phyloP scores from a whole-genome alignment of 2,797 vertebrate genomes.

The Halcyon leucocephala region DNA sequence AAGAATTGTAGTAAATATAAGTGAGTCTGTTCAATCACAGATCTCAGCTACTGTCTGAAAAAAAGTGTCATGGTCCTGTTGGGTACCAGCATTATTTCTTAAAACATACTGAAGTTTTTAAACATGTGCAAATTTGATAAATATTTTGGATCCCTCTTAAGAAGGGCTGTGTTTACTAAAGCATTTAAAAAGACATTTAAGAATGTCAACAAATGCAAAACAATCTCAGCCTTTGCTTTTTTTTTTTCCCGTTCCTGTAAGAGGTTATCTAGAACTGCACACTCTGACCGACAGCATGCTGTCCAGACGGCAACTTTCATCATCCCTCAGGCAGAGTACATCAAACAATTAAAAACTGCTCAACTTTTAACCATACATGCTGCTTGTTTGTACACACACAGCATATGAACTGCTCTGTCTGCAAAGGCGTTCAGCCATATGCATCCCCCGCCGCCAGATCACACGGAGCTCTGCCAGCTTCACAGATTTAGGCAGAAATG shows the following conservation, averaged over 20 bases:
- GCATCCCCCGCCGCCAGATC: not conserved
- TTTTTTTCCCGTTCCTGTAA: not conserved
- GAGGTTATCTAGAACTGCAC: not conserved
- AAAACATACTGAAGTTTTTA: not conserved
- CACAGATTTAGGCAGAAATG: not conserved
- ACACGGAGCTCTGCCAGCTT: not conserved
- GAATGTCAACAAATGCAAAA: not conserved
- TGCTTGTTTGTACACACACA: not conserved
- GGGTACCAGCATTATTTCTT: not conserved
- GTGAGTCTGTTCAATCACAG: not conserved
- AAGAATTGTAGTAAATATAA: not conserved
- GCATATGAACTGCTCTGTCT: not conserved
- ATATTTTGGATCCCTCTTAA: not conserved
- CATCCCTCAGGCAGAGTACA: not conserved
- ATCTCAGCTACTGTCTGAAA: not conserved
- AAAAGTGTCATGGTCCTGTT: not conserved
- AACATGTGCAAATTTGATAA: fast-evolving
- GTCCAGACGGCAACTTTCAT: not conserved
- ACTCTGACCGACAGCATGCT: not conserved
- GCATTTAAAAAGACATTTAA: not conserved
- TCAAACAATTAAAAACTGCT: not conserved
- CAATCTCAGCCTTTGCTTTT: not conserved
- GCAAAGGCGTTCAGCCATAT: fast-evolving
- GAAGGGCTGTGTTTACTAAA: not conserved
- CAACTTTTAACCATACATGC: not conserved